These are phyloP conservation scores for Gallinago media DNA, from an alignment of 2,113 vertebrate species.

Conservation along the genomic window DNA sequence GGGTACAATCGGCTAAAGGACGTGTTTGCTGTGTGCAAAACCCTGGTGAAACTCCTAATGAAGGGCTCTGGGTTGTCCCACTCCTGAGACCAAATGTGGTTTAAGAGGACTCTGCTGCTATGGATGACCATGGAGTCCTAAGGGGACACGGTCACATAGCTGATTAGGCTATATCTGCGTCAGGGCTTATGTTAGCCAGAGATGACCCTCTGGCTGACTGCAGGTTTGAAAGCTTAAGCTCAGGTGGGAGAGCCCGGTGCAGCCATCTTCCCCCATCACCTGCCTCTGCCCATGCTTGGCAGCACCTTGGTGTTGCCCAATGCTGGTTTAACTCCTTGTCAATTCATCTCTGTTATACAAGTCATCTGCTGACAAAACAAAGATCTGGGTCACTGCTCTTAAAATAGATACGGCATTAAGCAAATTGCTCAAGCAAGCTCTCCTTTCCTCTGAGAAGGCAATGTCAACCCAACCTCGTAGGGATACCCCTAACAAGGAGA, in stretches of 20 bases:
- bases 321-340: background rate
- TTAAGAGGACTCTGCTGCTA: background rate
- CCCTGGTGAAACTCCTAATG: background rate
- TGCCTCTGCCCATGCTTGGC: accelerated
- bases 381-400: constrained; percentile 63
- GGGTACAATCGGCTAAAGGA: background rate
- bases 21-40: background rate
- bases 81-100: background rate
- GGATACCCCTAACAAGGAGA: background rate
- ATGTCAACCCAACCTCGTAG: constrained; percentile 24
- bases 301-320: background rate
- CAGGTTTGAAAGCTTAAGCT: background rate
- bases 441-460: constrained; percentile 38
- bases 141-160: accelerated
- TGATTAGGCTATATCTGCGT: background rate
- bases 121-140: accelerated
- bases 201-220: background rate
- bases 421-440: constrained; percentile 50
- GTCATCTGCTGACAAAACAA: constrained; percentile 63
- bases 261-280: background rate
- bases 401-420: constrained; percentile 62
- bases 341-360: constrained; percentile 46
- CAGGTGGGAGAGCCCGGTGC: background rate
- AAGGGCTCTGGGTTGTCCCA: background rate
- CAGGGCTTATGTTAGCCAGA: background rate